Conservation (phyloP, 2,888 invertebrate species). For the Plebejus anna region DNA sequence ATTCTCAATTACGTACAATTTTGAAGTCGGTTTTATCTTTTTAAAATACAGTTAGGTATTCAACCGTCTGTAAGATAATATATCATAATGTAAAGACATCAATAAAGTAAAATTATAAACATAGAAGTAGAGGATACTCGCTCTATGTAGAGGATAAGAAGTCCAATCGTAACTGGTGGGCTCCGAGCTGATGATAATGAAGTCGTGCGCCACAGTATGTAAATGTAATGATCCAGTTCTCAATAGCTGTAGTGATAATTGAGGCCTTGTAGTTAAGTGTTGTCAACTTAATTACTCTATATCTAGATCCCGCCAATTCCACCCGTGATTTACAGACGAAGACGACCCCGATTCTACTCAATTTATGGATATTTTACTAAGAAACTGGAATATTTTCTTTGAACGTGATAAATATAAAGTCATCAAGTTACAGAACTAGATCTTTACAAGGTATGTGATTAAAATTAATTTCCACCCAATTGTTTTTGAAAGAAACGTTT, state of each 20-base stretch:
- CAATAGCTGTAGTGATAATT: slow-evolving; percentile 18
- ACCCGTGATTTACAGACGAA: slow-evolving; percentile 4
- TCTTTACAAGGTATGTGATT: background rate
- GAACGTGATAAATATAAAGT: no score
- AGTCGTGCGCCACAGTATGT: slow-evolving; percentile 20
- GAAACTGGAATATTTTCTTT: background rate
- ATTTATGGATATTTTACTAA: background rate
- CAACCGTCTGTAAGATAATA: no score
- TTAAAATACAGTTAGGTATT: no score
- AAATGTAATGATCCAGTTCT: slow-evolving; percentile 17
- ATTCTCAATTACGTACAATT: no score
- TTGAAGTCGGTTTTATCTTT: no score
- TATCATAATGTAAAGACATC: background rate
- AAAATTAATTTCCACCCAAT: background rate
- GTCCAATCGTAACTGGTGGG: background rate
- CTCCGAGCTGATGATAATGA: background rate
- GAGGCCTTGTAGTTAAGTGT: slow-evolving; percentile 18
- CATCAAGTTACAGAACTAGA: background rate
- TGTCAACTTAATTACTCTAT: slow-evolving; percentile 17
- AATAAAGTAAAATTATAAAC: background rate
- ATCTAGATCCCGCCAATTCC: background rate
- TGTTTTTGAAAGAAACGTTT: background rate
- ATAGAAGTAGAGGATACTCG: background rate
- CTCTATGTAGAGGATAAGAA: background rate
- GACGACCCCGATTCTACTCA: slow-evolving; percentile 1